Conservation (phyloP, 2,888 invertebrate species). For the Escarpia spicata region DNA sequence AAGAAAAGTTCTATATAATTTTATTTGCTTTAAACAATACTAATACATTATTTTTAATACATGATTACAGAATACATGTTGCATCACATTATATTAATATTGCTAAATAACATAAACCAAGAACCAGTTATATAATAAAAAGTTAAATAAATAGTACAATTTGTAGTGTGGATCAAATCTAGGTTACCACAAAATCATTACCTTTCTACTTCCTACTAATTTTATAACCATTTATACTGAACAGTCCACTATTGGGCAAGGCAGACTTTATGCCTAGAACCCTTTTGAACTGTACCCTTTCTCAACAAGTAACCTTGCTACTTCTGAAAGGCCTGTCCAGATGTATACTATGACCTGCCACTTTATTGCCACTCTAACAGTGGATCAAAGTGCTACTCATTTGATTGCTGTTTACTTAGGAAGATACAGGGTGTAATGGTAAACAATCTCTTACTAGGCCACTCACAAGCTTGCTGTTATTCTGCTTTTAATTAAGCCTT, state of each 20-base stretch:
- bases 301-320: not conserved
- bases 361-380: not conserved
- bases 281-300: too few species aligned
- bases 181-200: not conserved
- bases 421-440: not conserved
- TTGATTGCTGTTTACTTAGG: not conserved
- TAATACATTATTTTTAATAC: not conserved
- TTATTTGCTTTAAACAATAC: not conserved
- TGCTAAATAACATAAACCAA: not conserved
- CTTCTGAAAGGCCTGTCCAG: not conserved
- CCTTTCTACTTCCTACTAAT: not conserved
- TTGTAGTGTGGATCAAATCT: not conserved
- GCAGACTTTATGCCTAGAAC: too few species aligned
- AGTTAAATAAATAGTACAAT: not conserved
- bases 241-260: not conserved
- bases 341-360: not conserved
- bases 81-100: not conserved
- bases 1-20: not conserved
- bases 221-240: not conserved
- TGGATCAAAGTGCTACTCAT: not conserved
- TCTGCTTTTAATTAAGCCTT: not conserved
- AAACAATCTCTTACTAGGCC: not conserved
- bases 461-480: not conserved
- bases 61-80: not conserved
- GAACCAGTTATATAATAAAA: not conserved